Evolutionary conservation across 92 coral and sea anemone genomes (phyloP).

Genomic region (Porites rus): DNA sequence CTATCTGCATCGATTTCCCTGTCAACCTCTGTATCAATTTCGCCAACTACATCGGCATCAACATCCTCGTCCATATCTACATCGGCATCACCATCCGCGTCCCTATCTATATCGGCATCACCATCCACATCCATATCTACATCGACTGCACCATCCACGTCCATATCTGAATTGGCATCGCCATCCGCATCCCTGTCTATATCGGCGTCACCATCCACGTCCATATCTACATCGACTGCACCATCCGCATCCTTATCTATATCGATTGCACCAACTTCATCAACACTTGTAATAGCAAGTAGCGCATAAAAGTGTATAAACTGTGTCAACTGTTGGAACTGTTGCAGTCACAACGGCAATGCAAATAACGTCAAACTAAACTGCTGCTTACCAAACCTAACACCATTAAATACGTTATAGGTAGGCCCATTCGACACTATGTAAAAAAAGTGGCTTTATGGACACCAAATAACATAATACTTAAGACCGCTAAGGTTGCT

Average conservation of each 20-base stretch:
- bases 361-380: no score
- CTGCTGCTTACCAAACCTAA: no score
- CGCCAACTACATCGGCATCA: background rate
- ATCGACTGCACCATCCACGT: background rate
- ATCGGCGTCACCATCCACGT: background rate
- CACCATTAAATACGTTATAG: no score
- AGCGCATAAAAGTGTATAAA: background rate
- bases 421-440: no score
- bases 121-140: background rate
- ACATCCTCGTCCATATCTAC: no score
- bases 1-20: background rate
- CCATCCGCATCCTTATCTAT: background rate
- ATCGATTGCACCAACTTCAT: background rate
- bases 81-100: background rate
- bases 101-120: background rate
- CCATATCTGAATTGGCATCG: background rate
- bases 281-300: background rate
- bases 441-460: no score
- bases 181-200: background rate
- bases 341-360: no score
- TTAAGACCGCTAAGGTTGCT: no score
- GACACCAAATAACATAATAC: no score
- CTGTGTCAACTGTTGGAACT: no score
- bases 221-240: background rate
- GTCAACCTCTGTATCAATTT: background rate